Conservation (phyloP, 2,113 vertebrate species). For the Ochotona princeps region DNA sequence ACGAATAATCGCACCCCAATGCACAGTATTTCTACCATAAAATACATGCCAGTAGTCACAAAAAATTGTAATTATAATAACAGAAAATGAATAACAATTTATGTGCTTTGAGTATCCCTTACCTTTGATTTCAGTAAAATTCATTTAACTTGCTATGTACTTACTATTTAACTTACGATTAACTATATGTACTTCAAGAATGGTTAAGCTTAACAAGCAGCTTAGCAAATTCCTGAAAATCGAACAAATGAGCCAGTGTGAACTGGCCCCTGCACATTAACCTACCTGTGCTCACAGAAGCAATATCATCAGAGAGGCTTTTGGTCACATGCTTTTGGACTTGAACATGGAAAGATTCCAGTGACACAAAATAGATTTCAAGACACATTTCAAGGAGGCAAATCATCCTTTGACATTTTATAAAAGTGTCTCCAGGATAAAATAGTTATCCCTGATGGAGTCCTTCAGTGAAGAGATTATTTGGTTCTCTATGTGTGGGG, state of each 20-base stretch:
- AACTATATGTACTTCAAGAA: constrained; percentile 13
- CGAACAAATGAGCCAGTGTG: background rate
- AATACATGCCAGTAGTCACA: background rate
- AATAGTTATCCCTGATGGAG: background rate
- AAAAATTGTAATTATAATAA: background rate
- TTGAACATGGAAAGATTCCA: background rate
- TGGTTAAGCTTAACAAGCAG: background rate
- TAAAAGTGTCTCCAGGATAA: constrained; percentile 33
- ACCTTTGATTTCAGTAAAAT: background rate
- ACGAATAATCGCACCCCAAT: background rate
- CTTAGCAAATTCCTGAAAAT: constrained; percentile 32
- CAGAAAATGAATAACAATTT: background rate
- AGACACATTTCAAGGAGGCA: background rate
- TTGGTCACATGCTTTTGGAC: background rate
- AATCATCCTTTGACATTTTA: background rate
- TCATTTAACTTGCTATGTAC: background rate
- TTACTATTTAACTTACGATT: background rate
- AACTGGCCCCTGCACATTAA: background rate
- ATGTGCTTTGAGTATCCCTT: background rate
- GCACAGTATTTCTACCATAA: background rate
- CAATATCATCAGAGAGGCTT: background rate
- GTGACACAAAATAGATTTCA: background rate
- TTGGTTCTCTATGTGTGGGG: background rate
- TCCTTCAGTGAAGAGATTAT: background rate
- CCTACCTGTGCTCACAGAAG: background rate